A percentile compares a stretch with the other conserved stretches of the same genome.
These are phyloP conservation scores for Aurelia aurita complex sp. Pacific DNA, from an alignment of 30 jellyfish, hydroid and myxozoan species.

Conservation along the genomic window DNA sequence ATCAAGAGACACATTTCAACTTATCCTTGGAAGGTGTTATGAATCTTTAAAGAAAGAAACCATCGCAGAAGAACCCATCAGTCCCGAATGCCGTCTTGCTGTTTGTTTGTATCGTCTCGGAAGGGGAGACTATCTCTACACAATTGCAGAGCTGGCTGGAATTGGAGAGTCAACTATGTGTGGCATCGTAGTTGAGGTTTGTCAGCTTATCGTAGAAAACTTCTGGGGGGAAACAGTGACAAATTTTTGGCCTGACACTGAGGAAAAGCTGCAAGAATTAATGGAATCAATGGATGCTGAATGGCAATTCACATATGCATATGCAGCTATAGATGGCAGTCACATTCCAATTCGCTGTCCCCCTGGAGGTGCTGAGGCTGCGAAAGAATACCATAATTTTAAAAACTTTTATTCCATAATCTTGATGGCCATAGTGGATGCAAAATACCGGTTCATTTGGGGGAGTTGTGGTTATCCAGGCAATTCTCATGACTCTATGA, in stretches of 20 bases:
- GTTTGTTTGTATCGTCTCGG: conserved; percentile 35
- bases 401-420: no score
- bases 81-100: conserved; percentile 62
- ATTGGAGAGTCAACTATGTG: conserved; percentile 28
- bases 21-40: conserved; percentile 26
- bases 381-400: no score
- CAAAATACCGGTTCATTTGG: no score
- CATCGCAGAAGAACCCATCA: conserved; percentile 26
- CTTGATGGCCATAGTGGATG: no score
- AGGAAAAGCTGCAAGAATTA: no score
- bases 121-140: conserved; percentile 24
- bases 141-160: conserved; percentile 50
- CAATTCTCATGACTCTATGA: no score
- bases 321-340: no score
- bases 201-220: not conserved
- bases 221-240: no score
- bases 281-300: not conserved
- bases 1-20: conserved; percentile 25
- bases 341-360: no score
- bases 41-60: conserved; percentile 10
- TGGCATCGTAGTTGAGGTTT: conserved; percentile 12
- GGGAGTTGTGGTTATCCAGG: no score
- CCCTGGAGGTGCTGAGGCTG: no score
- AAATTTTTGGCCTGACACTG: no score
- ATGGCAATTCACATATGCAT: not conserved